Base-by-base conservation (phyloP, 1,140 invertebrate genomes). In the Hypsibius dujardini region DNA sequence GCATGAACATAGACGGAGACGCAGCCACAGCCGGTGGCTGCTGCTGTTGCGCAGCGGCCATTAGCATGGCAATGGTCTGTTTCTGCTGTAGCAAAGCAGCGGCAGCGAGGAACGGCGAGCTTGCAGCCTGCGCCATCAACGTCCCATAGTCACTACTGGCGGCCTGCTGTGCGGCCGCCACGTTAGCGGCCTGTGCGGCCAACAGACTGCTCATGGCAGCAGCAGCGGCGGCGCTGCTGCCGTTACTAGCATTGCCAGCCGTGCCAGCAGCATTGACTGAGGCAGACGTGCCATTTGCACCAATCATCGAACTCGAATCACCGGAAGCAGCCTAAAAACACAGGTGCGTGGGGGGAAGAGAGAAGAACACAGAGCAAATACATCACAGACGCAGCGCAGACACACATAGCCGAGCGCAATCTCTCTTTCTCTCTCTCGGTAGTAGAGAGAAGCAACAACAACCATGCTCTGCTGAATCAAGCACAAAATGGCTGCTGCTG, bases 11-110 rank as follows among this genome's bases (percentile, higher is more conserved):
- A 42, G 62, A 67, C 62, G 62, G 62, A 7, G 42, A 42, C 7
- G 42, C 3, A 67, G 62, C 62, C 12, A 42, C 62, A 42, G 7
- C 42, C 3, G 62, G 12, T 12, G 62, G 3, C 42, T 67, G 62
- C 62, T 67, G 62, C 62, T 67, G 62, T 3, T 12, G 3, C 7
- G 62, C 62, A 7, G 62, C 62, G 12, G 42, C 42, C 62, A 67
- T 67, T 7, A 42, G 7, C 3, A 3, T 42, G 42, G 62, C 62
- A 3, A 67, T 42, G 3, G 62, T 42, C 62, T 67, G 62, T 42
- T 67, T 67, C 62, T 67, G 62, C 3, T 67, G 7, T 3, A 67
- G 62, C 62, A 67, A 14, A 67, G 62, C 62, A 67, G 62, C 62
- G 42, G 62, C 62, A 67, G 62, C 62, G 7, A 7, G 42, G 7